Base-by-base conservation (phyloP, 2,888 invertebrate species). In the Lasioglossum calceatum region DNA sequence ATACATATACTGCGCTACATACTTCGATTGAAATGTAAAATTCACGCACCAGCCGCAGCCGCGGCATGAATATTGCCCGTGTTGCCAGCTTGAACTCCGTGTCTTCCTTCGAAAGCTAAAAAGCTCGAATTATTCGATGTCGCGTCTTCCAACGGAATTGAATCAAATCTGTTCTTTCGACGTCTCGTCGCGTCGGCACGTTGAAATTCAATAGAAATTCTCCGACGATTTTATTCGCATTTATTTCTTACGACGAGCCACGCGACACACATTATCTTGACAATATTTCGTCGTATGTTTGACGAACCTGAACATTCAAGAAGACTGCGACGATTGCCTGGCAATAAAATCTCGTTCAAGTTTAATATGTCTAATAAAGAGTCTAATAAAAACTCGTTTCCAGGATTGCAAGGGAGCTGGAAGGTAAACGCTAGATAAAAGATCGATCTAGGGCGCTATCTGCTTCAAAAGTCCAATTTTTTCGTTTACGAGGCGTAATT, bases 11-110 rank as follows among this genome's bases (percentile, higher is more conserved):
- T 32, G 32, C 4, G 67, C 67, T 36, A 19, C 36, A 50, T 73
- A 27, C 70, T 84, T 84, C 80, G 80, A 84, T 86, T 86, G 85
- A 84, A 84, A 84, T 86, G 80, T 86, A 84, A 84, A 84, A 84
- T 84, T 86, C 84, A 79, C 84, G 80, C 79, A 80, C 50, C 78
- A 67, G 79, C 61, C 58, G 74, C 47, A 67, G 79, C 61, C 58
- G 77, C 47, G 14, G 70, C 54, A 61, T 61, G 84, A 80, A 79
- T 79, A 85, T 84, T 77, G 74, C 58, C n/a, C 58, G 77, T 19
- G 8, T 71, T 58, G 50, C 27, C 32, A 44, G 39, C 27, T 71
- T n/a, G 42, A 71, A 71, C 71, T 71, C 42, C 71, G 42, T 42
- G 71, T 71, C 71, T 42, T 42, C n/a, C 39, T 23, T 10, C 71